A percentile compares a stretch with the other conserved stretches of the same genome.
Evolutionary conservation across 2,888 invertebrate genomes (phyloP).

Genomic region (Tanytarsus gracilentus): DNA sequence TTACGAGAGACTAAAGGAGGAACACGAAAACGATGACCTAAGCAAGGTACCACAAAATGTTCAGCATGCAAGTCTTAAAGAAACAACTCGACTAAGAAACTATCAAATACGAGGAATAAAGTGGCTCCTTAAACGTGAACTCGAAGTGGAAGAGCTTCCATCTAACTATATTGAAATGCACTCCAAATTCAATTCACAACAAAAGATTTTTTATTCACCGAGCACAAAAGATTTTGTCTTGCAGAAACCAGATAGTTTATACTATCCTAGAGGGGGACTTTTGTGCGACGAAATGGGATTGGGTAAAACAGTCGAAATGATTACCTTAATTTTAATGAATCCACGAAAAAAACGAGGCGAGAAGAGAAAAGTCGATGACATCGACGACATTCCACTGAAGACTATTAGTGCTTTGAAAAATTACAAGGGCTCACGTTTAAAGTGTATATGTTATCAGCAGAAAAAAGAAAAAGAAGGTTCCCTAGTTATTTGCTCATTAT

Average conservation of each 20-base stretch:
- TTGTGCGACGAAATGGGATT: slow-evolving; percentile 67
- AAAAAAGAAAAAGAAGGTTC: slow-evolving; percentile 32
- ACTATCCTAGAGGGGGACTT: slow-evolving; percentile 5
- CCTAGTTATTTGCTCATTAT: slow-evolving; percentile 48
- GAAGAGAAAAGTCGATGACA: not conserved
- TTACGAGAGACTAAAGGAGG: not conserved
- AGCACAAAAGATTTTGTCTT: slow-evolving; percentile 34
- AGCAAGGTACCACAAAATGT: slow-evolving; percentile 31
- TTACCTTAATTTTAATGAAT: slow-evolving; percentile 55
- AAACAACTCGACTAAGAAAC: slow-evolving; percentile 46
- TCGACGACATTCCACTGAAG: not conserved
- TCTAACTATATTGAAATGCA: slow-evolving; percentile 20
- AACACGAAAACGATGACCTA: slow-evolving; percentile 13
- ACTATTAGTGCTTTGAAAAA: no score
- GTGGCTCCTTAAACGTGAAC: slow-evolving; percentile 61
- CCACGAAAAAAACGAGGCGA: slow-evolving; percentile 35
- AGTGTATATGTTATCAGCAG: slow-evolving; percentile 43
- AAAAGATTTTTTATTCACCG: slow-evolving; percentile 32
- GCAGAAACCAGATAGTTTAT: slow-evolving; percentile 33
- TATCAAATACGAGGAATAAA: slow-evolving; percentile 57
- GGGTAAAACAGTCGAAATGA: slow-evolving; percentile 69
- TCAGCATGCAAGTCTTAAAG: slow-evolving; percentile 39
- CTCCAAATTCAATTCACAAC: not conserved
- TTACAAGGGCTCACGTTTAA: no score
- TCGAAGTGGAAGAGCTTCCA: slow-evolving; percentile 29